phyloP scores from a whole-genome alignment of 2,113 vertebrate genomes.

The Etheostoma spectabile region DNA sequence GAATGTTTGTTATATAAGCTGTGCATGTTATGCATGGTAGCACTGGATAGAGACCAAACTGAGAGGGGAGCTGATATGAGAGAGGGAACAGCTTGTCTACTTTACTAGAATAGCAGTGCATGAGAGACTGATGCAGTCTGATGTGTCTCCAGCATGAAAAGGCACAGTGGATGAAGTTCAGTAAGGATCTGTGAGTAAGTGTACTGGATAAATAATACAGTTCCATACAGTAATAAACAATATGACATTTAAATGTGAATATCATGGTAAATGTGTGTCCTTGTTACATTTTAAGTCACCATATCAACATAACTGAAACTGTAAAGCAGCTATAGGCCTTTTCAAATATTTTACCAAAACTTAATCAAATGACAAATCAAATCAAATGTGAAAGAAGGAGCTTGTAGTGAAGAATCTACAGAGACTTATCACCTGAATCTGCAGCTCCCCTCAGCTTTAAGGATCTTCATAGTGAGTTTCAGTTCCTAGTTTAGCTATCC shows the following conservation, averaged over 20 bases:
- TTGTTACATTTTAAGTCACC: not conserved
- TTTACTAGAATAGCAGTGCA: constrained; percentile 68
- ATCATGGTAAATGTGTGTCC: not conserved
- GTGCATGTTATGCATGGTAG: constrained; percentile 48
- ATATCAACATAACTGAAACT: not conserved
- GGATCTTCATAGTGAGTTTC: not conserved
- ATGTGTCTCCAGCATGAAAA: constrained; percentile 28
- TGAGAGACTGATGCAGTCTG: constrained; percentile 54
- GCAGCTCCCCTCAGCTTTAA: not conserved
- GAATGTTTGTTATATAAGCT: constrained; percentile 55
- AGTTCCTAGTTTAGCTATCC: not conserved
- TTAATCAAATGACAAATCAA: not conserved
- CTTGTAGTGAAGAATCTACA: not conserved
- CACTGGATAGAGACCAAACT: constrained; percentile 53
- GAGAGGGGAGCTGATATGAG: constrained; percentile 63
- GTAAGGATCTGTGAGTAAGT: not conserved
- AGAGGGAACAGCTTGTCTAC: constrained; percentile 68
- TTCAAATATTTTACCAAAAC: not conserved
- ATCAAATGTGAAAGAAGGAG: not conserved
- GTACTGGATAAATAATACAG: not conserved
- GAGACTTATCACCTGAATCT: not conserved
- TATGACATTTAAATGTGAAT: not conserved
- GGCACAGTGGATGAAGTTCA: constrained; percentile 23
- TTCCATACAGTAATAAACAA: not conserved
- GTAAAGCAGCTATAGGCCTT: too few species aligned